A percentile compares a stretch with the other conserved stretches of the same genome.
Conservation (phyloP, 2,888 invertebrate species). For the Stegophylla sp. region DNA sequence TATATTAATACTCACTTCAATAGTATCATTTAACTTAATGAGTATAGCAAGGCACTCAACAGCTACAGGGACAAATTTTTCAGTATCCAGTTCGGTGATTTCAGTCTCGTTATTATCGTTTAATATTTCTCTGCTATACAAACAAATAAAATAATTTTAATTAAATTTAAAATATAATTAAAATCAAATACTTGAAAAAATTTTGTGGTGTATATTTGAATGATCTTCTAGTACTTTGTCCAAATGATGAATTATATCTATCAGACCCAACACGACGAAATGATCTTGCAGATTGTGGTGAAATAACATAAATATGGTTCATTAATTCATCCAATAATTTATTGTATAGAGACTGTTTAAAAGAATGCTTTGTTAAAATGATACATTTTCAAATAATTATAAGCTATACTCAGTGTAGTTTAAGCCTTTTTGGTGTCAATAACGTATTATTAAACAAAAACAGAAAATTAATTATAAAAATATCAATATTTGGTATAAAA, state of each 20-base stretch:
- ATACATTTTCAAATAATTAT: not conserved
- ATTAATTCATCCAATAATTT: constrained; percentile 76
- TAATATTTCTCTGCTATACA: constrained; percentile 64
- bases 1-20: constrained; percentile 71
- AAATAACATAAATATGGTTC: constrained; percentile 74
- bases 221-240: constrained; percentile 44
- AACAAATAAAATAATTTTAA: not conserved
- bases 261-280: constrained; percentile 46
- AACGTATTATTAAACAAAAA: not conserved
- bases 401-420: not conserved
- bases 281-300: constrained; percentile 65
- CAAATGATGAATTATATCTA: constrained; percentile 51
- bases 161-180: not conserved
- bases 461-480: too few relatives aligned
- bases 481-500: too few relatives aligned
- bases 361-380: constrained; percentile 58
- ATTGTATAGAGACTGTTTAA: constrained; percentile 72
- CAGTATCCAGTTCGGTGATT: constrained; percentile 71
- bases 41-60: constrained; percentile 85
- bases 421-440: not conserved
- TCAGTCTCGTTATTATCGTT: constrained; percentile 65
- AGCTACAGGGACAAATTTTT: constrained; percentile 78
- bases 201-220: constrained; percentile 38
- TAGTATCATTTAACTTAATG: constrained; percentile 82
- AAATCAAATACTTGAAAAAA: constrained; percentile 8